Percentiles rank a stretch among this genome's conserved stretches.
These are phyloP conservation scores for Xylocopa sonorina DNA, from an alignment of 1,140 invertebrate genomes.

Conservation along the genomic window DNA sequence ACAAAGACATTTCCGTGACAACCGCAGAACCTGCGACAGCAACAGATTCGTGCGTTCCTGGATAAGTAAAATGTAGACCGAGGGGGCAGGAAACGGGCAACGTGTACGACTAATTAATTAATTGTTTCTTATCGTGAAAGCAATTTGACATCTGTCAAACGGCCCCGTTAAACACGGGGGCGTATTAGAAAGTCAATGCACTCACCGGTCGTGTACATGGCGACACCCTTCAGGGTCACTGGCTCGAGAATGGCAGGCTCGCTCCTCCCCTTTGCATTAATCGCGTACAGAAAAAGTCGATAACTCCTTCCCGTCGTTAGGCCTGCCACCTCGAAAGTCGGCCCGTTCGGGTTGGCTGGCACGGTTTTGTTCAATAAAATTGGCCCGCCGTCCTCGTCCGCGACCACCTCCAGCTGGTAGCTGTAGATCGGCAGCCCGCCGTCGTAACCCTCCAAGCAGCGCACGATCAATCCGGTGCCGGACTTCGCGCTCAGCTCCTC, in stretches of 20 bases:
- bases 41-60: too few relatives aligned
- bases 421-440: conserved; percentile 89
- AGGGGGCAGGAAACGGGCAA: too few relatives aligned
- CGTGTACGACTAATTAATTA: neutral
- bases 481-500: conserved; percentile 78
- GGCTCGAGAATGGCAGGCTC: conserved; percentile 90
- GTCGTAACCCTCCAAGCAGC: conserved; percentile 92
- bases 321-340: conserved; percentile 88
- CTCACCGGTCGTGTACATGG: conserved; percentile 83
- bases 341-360: conserved; percentile 69
- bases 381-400: conserved; percentile 70
- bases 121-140: neutral
- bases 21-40: too few relatives aligned
- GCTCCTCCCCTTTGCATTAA: conserved; percentile 92
- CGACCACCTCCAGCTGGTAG: conserved; percentile 89
- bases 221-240: conserved; percentile 89
- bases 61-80: too few relatives aligned
- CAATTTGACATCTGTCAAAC: conserved; percentile 25
- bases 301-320: conserved; percentile 90
- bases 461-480: conserved; percentile 84
- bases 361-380: conserved; percentile 72
- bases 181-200: conserved; percentile 48
- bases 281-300: conserved; percentile 89
- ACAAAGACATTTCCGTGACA: too few relatives aligned
- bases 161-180: neutral